phyloP scores from a whole-genome alignment of 2,797 vertebrate genomes.

The Sebastiscus tertius region DNA sequence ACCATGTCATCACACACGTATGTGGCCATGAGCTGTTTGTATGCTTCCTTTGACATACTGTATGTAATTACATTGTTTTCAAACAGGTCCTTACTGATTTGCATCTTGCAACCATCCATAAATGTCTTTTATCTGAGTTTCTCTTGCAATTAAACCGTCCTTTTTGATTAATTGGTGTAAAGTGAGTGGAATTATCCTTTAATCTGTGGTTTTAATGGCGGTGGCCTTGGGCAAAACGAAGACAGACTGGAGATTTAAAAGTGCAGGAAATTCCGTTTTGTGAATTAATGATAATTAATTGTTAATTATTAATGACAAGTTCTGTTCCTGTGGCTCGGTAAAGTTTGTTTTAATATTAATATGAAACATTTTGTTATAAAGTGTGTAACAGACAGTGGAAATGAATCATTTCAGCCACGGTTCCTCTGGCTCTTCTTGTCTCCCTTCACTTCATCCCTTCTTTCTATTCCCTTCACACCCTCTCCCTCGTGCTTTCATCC shows the following conservation, averaged over 20 bases:
- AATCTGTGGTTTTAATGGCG: conserved; percentile 4
- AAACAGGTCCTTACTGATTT: background rate
- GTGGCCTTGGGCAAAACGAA: background rate
- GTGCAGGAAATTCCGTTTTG: conserved; percentile 1
- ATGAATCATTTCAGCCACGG: background rate
- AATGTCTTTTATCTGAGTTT: background rate
- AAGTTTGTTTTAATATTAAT: conserved; percentile 17
- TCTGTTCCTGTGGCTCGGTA: background rate
- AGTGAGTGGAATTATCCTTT: background rate
- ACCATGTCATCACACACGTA: background rate
- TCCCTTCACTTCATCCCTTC: background rate
- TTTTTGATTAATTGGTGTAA: background rate
- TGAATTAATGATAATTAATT: conserved; percentile 9
- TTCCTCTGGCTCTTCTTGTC: background rate
- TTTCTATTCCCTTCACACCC: conserved; percentile 5
- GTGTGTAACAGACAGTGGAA: background rate
- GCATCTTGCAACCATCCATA: background rate
- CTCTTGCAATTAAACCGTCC: background rate
- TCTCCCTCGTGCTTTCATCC: background rate
- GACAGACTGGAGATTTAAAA: conserved; percentile 6
- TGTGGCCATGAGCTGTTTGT: background rate
- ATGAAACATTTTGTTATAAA: background rate
- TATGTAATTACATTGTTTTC: background rate
- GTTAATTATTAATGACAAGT: conserved; percentile 13
- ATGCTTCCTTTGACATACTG: background rate